These are phyloP conservation scores for Eira barbara DNA, from an alignment of 2,113 vertebrate genomes.

Conservation along the genomic window DNA sequence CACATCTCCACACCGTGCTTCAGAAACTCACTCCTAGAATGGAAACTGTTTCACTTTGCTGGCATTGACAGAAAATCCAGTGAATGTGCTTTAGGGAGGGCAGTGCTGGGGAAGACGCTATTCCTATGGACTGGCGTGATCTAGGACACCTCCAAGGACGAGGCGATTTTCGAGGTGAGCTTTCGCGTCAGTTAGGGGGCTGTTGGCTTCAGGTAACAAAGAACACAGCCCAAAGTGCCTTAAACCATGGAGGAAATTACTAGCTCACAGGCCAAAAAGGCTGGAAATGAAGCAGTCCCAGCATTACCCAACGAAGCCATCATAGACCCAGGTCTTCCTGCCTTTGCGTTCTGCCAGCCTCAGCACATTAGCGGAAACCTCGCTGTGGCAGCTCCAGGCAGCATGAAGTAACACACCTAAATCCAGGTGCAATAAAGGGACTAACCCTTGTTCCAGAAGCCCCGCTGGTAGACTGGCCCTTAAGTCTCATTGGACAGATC, in stretches of 20 bases:
- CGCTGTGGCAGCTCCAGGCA: background rate
- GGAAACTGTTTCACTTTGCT: background rate
- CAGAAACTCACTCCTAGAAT: background rate
- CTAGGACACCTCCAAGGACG: background rate
- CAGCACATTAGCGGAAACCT: background rate
- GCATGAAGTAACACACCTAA: background rate
- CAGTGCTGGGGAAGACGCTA: too few species aligned
- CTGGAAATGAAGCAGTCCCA: background rate
- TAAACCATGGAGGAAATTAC: background rate
- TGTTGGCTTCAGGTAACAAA: background rate
- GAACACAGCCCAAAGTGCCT: background rate
- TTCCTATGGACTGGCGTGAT: background rate
- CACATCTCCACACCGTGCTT: background rate
- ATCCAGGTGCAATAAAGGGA: background rate
- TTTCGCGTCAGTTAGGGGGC: background rate
- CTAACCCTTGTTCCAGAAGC: background rate
- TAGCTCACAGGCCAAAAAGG: background rate
- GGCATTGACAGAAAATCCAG: background rate
- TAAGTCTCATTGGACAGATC: background rate
- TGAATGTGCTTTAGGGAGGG: too few species aligned
- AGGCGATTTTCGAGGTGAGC: background rate
- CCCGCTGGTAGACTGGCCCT: background rate
- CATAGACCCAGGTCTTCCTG: background rate
- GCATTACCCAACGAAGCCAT: background rate
- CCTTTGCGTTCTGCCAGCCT: background rate